phyloP scores from a whole-genome alignment of 2,113 vertebrate species.

The Andinoacara biseriatus region DNA sequence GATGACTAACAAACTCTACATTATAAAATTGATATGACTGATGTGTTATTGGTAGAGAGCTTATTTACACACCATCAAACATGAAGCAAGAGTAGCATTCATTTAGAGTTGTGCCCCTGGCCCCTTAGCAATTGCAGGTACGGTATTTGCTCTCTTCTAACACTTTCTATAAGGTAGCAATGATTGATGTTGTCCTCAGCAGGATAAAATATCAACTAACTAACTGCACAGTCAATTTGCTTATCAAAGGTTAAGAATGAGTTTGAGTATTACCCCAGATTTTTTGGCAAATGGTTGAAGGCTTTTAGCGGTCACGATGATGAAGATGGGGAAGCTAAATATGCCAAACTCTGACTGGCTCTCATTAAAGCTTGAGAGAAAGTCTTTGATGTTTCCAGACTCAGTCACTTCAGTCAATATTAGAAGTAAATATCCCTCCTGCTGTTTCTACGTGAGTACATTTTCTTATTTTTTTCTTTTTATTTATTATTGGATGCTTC shows the following conservation, averaged over 20 bases:
- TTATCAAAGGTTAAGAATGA: conserved; percentile 4
- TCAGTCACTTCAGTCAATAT: conserved; percentile 37
- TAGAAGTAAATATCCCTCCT: conserved; percentile 23
- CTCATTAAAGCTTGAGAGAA: conserved; percentile 36
- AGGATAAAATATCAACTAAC: neutral
- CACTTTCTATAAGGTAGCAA: neutral
- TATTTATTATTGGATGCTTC: neutral
- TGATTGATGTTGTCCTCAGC: neutral
- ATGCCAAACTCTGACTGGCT: conserved; percentile 36
- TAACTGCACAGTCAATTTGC: neutral
- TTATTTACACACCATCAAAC: conserved; percentile 1
- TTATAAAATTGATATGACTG: neutral
- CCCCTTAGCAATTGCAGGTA: neutral
- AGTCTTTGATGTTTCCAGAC: conserved; percentile 46
- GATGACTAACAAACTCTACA: neutral
- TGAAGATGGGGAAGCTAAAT: conserved; percentile 7
- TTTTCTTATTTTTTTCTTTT: neutral
- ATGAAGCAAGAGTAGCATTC: conserved; percentile 8
- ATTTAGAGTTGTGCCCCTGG: neutral
- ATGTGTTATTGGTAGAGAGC: neutral
- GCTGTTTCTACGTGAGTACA: neutral
- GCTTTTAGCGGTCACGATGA: conserved; percentile 21
- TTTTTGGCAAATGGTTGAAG: neutral
- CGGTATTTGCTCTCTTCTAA: neutral
- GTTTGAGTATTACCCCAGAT: neutral